Base-by-base conservation (phyloP, 2,888 invertebrate genomes). In the Trichogramma dendrolimi region DNA sequence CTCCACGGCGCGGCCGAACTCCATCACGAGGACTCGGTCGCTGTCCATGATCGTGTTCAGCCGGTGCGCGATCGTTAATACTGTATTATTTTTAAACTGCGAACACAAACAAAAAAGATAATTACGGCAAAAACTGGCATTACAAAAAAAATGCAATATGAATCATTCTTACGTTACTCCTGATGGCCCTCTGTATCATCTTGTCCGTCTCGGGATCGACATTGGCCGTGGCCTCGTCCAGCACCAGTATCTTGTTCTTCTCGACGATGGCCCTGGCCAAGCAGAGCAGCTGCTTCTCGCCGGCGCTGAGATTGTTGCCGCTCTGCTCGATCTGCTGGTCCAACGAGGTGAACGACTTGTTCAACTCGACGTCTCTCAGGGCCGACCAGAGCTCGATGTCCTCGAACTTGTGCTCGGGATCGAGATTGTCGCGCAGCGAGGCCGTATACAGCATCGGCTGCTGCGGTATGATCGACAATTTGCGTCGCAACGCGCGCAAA, bases 11-110 rank as follows among this genome's bases (percentile, higher is more conserved):
- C 82, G 79, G 0, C 96, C 96, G 4, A 88, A 84, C 74, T 92
- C 90, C 86, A 96, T 88, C 1, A 94, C 93, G 75, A 95, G 82
- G 27, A 94, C 89, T 67, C 88, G 85, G 80, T 94, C 92, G 0
- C 91, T 92, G 79, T 96, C 94, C 91, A 95, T 94, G 67, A 96
- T 91, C 1, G 95, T 96, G 76, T 94, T 89, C 42, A 96, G 83
- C 52, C 96, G 85, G 78, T 96, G 95, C 1, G 95, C 95, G 48
- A 96, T 92, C 0, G 94, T 95, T 51, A 96, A 80, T 5, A 96
- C 94, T 0, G 94, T 94, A 78, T 92, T 94, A 39, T 88, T 81
- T 8, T 71, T 70, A 71, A 84, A 85, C 71, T 91, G 6, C 5
- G 58, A 60, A 27, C 7, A 11, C 14, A 49, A 27, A 27, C 1